Conservation (phyloP, 2,888 invertebrate genomes). For the Malacosoma neustria region DNA sequence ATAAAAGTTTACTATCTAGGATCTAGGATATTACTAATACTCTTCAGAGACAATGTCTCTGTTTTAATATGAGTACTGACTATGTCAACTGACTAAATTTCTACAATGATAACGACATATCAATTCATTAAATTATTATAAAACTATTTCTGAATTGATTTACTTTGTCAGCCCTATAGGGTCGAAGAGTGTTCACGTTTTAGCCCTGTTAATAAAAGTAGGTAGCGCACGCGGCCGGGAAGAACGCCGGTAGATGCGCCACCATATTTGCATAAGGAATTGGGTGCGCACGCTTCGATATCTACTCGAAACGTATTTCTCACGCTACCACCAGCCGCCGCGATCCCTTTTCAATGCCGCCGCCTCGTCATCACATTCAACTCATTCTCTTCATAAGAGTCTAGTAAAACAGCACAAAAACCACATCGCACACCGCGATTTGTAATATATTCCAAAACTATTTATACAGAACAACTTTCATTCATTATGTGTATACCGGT, state of each 20-base stretch:
- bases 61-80: too few species aligned
- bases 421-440: not conserved
- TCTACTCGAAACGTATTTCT: constrained; percentile 53
- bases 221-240: constrained; percentile 32
- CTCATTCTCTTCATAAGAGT: constrained; percentile 6
- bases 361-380: constrained; percentile 20
- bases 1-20: too few species aligned
- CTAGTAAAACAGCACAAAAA: not conserved
- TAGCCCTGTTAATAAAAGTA: constrained; percentile 45
- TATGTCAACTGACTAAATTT: too few species aligned
- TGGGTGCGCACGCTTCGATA: constrained; percentile 64
- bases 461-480: not conserved
- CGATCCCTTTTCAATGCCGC: constrained; percentile 16
- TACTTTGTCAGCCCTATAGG: too few species aligned
- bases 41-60: too few species aligned
- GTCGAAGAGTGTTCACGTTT: constrained; percentile 45
- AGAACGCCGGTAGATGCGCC: constrained; percentile 1
- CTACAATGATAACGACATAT: too few species aligned
- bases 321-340: constrained; percentile 47
- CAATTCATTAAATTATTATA: too few species aligned
- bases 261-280: constrained; percentile 64
- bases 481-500: constrained; percentile 16
- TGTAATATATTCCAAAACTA: not conserved
- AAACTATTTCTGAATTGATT: too few species aligned
- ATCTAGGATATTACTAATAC: too few species aligned